Percentiles rank a stretch among this genome's conserved stretches.
phyloP scores from a whole-genome alignment of 1,140 invertebrate species.

The Atta cephalotes region DNA sequence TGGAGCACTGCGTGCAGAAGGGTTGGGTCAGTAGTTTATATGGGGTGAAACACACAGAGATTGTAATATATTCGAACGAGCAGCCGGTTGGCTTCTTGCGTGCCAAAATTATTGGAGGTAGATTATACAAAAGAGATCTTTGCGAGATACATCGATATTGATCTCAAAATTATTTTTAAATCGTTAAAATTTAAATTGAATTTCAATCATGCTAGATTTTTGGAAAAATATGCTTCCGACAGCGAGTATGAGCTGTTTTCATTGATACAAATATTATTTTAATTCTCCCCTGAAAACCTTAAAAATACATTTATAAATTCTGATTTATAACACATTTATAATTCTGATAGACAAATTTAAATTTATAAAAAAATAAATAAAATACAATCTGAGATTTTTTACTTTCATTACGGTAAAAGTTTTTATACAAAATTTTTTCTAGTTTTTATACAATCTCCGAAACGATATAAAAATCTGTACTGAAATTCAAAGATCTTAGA shows the following conservation, averaged over 20 bases:
- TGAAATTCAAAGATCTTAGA: no score
- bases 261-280: not conserved
- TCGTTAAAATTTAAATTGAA: not conserved
- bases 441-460: no score
- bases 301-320: no score
- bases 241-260: not conserved
- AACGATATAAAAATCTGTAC: no score
- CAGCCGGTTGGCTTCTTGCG: not conserved
- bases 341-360: no score
- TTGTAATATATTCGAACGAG: conserved; percentile 3
- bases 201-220: not conserved
- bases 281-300: not conserved
- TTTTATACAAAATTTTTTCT: no score
- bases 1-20: not conserved
- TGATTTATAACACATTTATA: no score
- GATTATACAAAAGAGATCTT: not conserved
- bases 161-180: not conserved
- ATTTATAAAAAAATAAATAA: no score
- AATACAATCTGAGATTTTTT: no score
- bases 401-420: no score
- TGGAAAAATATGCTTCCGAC: not conserved
- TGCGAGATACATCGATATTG: not conserved
- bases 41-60: not conserved
- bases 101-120: not conserved
- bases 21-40: conserved; percentile 35